Evolutionary conservation across 2,888 invertebrate genomes (phyloP), one percentile per base, ranked within the genome.

Genomic region (Gandaritis pyraliata): DNA sequence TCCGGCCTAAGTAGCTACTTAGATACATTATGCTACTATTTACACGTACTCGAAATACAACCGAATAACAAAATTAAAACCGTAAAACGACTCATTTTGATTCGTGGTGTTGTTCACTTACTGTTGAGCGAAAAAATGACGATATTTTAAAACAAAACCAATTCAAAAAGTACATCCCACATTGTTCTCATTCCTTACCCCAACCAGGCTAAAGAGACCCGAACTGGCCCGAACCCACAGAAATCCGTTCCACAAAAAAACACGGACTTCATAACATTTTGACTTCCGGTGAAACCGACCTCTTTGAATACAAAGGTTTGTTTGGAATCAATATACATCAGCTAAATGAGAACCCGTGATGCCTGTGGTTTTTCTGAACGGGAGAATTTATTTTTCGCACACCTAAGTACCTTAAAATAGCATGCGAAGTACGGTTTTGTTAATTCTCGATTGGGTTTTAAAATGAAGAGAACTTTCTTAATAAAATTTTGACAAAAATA

Each of bases 241-340:
- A 57, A 58, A 54, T 45, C 47, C 47, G 36, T 48, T 38, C 47
- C 36, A 59, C 45, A 46, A 47, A 33, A 23, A 58, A 52, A n/a
- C 46, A 8, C 33, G 43, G 38, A 47, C 58, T 65, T 65, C 68
- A 73, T 74, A 74, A 67, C 73, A 75, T 77, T 75, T 73, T 72
- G 75, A 75, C 73, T 67, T 74, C 71, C 70, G 55, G 41, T 62
- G 61, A 76, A 75, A 77, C 75, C 66, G 71, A 65, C 67, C 72
- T 74, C 72, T 77, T 77, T 77, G 77, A 80, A 80, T 75, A 82
- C 77, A 81, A 81, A 72, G 78, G 65, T 71, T 69, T 65, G 66
- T 71, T 69, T 65, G 77, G 78, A 78, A 79, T 82, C 82, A 80
- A 83, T 82, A 83, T 81, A 78, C 78, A 78, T 81, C 81, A 82